phyloP scores from a whole-genome alignment of 2,888 invertebrate genomes.

The Chrysomela aeneicollis region DNA sequence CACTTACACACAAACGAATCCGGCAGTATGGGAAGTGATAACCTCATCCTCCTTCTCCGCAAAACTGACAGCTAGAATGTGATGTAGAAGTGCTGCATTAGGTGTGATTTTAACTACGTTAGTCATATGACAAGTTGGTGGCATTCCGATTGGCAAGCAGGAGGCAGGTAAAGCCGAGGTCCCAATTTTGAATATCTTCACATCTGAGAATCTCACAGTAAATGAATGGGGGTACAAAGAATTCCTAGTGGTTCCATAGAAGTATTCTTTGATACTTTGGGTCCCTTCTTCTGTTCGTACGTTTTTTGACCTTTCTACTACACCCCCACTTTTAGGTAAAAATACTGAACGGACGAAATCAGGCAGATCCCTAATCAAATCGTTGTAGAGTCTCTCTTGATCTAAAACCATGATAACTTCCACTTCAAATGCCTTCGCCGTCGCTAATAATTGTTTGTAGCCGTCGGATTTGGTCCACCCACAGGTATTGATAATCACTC shows the following conservation, averaged over 20 bases:
- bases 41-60: constrained; percentile 83
- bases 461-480: constrained; percentile 96
- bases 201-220: constrained; percentile 89
- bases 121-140: constrained; percentile 87
- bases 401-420: constrained; percentile 95
- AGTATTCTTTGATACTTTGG: constrained; percentile 88
- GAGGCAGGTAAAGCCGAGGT: constrained; percentile 93
- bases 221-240: constrained; percentile 91
- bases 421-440: constrained; percentile 94
- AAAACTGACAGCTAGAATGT: constrained; percentile 88
- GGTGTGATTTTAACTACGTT: constrained; percentile 86
- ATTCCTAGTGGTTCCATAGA: constrained; percentile 84
- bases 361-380: constrained; percentile 92
- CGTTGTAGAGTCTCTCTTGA: constrained; percentile 95
- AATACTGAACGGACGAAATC: constrained; percentile 85
- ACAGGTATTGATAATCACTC: constrained; percentile 96
- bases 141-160: constrained; percentile 97
- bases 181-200: constrained; percentile 93
- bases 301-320: constrained; percentile 83
- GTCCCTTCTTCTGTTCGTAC: constrained; percentile 80
- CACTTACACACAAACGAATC: constrained; percentile 93
- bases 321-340: constrained; percentile 89
- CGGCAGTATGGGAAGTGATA: constrained; percentile 85
- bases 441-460: constrained; percentile 85
- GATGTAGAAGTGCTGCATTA: constrained; percentile 81